Evolutionary conservation across 1,140 invertebrate genomes (phyloP).

Genomic region (Drosophila elegans): DNA sequence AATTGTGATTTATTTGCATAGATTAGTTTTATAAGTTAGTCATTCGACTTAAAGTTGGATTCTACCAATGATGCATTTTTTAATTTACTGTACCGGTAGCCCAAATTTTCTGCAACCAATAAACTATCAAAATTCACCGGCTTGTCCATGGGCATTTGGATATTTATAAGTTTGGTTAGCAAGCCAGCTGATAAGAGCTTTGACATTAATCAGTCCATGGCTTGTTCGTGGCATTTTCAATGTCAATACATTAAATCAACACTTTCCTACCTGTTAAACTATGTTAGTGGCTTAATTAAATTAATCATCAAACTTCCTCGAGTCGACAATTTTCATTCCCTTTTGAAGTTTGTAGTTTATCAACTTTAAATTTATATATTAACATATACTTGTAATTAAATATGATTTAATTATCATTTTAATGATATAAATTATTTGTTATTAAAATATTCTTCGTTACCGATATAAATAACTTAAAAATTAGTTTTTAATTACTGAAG

Average conservation of each 20-base stretch:
- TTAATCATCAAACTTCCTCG: background rate
- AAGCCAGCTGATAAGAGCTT: conserved; percentile 14
- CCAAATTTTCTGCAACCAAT: background rate
- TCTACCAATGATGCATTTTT: background rate
- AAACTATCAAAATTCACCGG: conserved; percentile 12
- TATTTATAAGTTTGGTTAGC: conserved; percentile 11
- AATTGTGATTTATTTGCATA: no score
- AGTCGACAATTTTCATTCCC: background rate
- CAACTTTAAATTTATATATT: no score
- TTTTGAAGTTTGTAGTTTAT: no score
- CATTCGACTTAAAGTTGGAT: no score
- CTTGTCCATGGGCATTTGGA: conserved; percentile 4
- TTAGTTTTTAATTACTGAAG: background rate
- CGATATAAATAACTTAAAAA: background rate
- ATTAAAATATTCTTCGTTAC: no score
- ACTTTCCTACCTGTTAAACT: conserved; percentile 4
- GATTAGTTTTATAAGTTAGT: no score
- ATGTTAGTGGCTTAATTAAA: background rate
- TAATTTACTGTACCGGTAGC: background rate
- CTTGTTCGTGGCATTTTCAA: conserved; percentile 19
- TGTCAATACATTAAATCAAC: conserved; percentile 23
- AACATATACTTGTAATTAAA: no score
- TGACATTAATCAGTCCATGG: conserved; percentile 12
- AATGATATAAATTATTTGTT: no score
- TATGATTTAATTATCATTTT: no score